Conservation (phyloP, 1,140 invertebrate genomes). For the Carcinoscorpius rotundicauda region DNA sequence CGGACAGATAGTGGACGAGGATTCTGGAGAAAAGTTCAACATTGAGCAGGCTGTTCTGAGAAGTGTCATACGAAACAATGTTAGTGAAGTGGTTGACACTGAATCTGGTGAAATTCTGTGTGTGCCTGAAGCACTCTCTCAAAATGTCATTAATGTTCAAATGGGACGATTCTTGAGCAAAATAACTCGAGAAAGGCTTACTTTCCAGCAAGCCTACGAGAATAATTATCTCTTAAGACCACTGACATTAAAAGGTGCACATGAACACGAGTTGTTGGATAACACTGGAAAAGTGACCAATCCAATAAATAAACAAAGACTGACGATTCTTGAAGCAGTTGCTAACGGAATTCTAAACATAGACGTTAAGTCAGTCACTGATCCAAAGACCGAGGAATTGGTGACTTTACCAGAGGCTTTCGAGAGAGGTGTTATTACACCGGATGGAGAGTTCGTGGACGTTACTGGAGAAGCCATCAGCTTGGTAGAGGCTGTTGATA, state of each 20-base stretch:
- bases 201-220: conserved; percentile 62
- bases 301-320: conserved; percentile 54
- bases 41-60: conserved; percentile 64
- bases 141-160: conserved; percentile 62
- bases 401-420: conserved; percentile 74
- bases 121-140: conserved; percentile 58
- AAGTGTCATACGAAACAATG: conserved; percentile 56
- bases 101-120: conserved; percentile 64
- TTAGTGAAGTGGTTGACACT: conserved; percentile 69
- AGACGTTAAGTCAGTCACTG: conserved; percentile 69
- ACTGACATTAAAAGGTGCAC: conserved; percentile 74
- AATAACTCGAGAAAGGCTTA: conserved; percentile 54
- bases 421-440: conserved; percentile 58
- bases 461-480: conserved; percentile 53
- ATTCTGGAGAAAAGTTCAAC: conserved; percentile 63
- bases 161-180: conserved; percentile 63
- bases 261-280: conserved; percentile 65
- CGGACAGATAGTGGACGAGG: conserved; percentile 66
- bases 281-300: conserved; percentile 63
- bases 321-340: conserved; percentile 71
- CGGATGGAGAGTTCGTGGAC: conserved; percentile 57
- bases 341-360: conserved; percentile 71
- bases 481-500: conserved; percentile 67
- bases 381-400: conserved; percentile 56
- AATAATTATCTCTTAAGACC: conserved; percentile 71